A percentile compares a stretch with the other conserved stretches of the same genome.
phyloP scores from a whole-genome alignment of 1,140 invertebrate genomes.

The Aphelinus certus region DNA sequence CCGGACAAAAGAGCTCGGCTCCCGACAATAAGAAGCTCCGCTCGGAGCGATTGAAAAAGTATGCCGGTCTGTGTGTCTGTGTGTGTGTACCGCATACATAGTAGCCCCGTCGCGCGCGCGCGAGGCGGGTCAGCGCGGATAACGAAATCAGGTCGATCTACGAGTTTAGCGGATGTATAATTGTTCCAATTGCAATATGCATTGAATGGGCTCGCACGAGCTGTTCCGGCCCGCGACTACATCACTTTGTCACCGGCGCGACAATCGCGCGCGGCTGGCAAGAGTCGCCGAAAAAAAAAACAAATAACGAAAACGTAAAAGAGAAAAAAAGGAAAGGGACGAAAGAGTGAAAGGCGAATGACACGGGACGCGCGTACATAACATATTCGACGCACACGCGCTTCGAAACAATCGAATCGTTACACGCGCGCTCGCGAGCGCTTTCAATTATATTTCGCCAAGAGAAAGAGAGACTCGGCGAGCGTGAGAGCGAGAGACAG shows the following conservation, averaged over 20 bases:
- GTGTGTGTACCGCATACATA: no score
- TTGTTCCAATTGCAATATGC: background rate
- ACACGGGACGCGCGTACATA: background rate
- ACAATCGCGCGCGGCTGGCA: no score
- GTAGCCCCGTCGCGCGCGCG: no score
- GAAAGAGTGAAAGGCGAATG: slow-evolving; percentile 15
- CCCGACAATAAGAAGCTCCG: no score
- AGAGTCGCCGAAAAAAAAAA: background rate
- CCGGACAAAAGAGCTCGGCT: no score
- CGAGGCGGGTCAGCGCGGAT: no score
- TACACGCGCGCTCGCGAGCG: background rate
- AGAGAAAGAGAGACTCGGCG: background rate
- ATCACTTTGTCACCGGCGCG: no score
- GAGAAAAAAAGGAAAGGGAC: background rate
- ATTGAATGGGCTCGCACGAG: background rate
- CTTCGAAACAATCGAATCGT: slow-evolving; percentile 14
- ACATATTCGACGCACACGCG: background rate
- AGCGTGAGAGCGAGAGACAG: no score
- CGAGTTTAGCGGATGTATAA: background rate
- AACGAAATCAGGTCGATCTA: no score
- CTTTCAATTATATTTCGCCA: slow-evolving; percentile 9
- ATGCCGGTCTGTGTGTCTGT: no score
- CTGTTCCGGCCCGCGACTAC: background rate
- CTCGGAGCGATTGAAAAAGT: no score
- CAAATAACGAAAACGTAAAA: background rate